phyloP scores from a whole-genome alignment of 2,113 vertebrate genomes.

The Phyllostomus hastatus region DNA sequence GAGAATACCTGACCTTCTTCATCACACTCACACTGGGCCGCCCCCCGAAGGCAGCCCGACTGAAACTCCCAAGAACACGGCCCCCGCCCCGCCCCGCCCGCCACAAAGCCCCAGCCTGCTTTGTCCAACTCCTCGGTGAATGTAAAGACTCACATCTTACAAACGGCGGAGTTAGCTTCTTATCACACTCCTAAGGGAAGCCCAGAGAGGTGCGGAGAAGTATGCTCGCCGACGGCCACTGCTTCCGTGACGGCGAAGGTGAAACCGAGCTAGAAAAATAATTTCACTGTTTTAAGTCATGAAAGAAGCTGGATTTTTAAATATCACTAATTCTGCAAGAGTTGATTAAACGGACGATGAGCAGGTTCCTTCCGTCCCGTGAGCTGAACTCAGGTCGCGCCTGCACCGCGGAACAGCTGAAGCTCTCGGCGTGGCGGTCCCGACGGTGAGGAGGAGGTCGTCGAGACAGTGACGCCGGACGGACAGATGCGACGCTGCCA shows the following conservation, averaged over 20 bases:
- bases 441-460: slow-evolving; percentile 71
- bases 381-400: slow-evolving; percentile 39
- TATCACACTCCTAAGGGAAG: slow-evolving; percentile 45
- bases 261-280: slow-evolving; percentile 72
- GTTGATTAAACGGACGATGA: slow-evolving; percentile 39
- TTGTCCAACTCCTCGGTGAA: not conserved
- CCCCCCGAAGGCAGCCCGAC: not conserved
- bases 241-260: slow-evolving; percentile 55
- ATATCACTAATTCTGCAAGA: slow-evolving; percentile 65
- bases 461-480: slow-evolving; percentile 43
- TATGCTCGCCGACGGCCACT: slow-evolving; percentile 61
- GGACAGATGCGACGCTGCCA: slow-evolving; percentile 24
- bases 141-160: not conserved
- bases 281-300: slow-evolving; percentile 65
- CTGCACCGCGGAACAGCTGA: slow-evolving; percentile 36
- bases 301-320: slow-evolving; percentile 63
- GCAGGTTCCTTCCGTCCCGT: slow-evolving; percentile 45
- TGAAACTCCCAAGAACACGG: slow-evolving; percentile 24
- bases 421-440: not conserved
- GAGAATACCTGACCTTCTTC: not conserved
- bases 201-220: slow-evolving; percentile 45
- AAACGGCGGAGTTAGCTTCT: not conserved
- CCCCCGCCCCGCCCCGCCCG: not conserved
- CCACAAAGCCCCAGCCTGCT: not conserved
- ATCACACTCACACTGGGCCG: not conserved